Conservation (phyloP, 2,888 invertebrate species). For the Adelognathus sp. region DNA sequence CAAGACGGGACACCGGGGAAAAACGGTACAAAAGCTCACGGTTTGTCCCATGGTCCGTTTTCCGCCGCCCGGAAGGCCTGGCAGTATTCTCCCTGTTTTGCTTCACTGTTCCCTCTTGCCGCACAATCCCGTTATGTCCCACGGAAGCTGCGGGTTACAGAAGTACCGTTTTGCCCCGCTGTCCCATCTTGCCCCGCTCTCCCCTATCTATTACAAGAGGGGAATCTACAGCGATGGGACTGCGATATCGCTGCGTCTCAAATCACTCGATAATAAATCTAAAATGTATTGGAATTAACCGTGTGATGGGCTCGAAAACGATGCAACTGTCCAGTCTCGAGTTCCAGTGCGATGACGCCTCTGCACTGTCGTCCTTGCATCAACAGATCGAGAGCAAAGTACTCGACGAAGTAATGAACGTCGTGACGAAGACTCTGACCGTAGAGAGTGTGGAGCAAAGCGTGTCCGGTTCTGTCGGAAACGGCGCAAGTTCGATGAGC, state of each 20-base stretch:
- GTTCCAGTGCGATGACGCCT: constrained; percentile 85
- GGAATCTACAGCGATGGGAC: background rate
- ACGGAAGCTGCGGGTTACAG: no score
- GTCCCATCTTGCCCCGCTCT: no score
- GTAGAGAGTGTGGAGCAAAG: constrained; percentile 87
- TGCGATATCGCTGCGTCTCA: background rate
- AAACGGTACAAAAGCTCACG: no score
- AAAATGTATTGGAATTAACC: constrained; percentile 55
- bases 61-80: no score
- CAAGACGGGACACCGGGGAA: no score
- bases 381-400: constrained; percentile 87
- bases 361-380: constrained; percentile 85
- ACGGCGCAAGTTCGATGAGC: constrained; percentile 86
- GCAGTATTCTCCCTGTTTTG: no score
- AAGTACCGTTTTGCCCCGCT: no score
- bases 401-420: constrained; percentile 88
- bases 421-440: constrained; percentile 87
- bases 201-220: no score
- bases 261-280: background rate
- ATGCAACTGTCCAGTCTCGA: constrained; percentile 88
- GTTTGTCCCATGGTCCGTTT: no score
- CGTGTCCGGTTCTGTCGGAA: constrained; percentile 88
- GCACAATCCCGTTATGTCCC: no score
- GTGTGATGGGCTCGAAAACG: constrained; percentile 84
- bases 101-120: no score